These are phyloP conservation scores for Unio pictorum DNA, from an alignment of 2,888 invertebrate genomes.

Conservation along the genomic window DNA sequence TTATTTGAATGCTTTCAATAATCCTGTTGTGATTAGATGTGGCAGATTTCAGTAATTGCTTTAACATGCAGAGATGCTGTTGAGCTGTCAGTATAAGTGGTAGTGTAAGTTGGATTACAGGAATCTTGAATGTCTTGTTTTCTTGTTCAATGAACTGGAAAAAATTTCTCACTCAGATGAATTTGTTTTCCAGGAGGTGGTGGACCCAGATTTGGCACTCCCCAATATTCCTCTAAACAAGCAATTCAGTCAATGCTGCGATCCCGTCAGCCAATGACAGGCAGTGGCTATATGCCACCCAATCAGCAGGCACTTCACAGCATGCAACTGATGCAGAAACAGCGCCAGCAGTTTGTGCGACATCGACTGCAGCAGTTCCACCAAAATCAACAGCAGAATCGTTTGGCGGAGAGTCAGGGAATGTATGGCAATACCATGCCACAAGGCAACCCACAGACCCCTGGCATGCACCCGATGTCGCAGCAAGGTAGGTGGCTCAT, in stretches of 20 bases:
- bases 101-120: no score
- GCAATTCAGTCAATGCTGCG: constrained; percentile 47
- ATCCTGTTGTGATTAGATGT: no score
- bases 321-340: constrained; percentile 41
- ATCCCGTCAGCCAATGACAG: constrained; percentile 30
- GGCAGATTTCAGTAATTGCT: no score
- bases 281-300: constrained; percentile 27
- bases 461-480: constrained; percentile 45
- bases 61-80: no score
- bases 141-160: neutral
- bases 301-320: constrained; percentile 25
- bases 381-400: constrained; percentile 37
- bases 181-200: neutral
- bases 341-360: constrained; percentile 42
- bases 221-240: constrained; percentile 28
- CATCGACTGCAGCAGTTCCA: constrained; percentile 39
- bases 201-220: constrained; percentile 29
- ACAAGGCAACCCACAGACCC: constrained; percentile 24
- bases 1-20: no score
- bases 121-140: no score
- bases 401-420: constrained; percentile 36
- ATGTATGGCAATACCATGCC: constrained; percentile 27
- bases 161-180: no score
- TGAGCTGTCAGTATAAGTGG: no score
- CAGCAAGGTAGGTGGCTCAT: constrained; percentile 28